Evolutionary conservation across 53 echinoderm and acorn worm genomes (phyloP).

Genomic region (Mesocentrotus franciscanus): DNA sequence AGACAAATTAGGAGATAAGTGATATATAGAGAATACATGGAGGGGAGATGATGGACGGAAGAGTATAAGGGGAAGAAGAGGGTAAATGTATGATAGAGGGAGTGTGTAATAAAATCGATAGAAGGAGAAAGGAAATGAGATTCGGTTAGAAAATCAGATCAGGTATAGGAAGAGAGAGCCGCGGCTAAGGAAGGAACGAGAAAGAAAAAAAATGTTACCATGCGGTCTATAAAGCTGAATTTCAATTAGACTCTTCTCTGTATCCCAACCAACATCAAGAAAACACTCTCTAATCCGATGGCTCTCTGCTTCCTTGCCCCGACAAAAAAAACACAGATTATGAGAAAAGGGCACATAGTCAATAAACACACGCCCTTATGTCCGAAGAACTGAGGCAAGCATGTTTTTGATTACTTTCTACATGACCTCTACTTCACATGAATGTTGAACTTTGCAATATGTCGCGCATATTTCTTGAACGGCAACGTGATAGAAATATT

Average conservation of each 20-base stretch:
- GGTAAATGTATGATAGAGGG: too few species aligned
- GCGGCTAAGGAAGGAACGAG: neutral
- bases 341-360: conserved; percentile 1
- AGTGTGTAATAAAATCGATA: too few species aligned
- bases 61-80: too few species aligned
- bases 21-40: too few species aligned
- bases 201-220: neutral
- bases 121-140: neutral
- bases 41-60: too few species aligned
- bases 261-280: neutral
- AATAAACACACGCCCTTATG: conserved; percentile 21
- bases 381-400: neutral
- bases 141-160: too few species aligned
- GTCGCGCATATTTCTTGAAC: neutral
- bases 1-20: neutral
- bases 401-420: conserved; percentile 15
- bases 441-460: conserved; percentile 22
- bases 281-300: neutral
- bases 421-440: neutral
- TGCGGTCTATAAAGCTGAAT: neutral
- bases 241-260: too few species aligned
- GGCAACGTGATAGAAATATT: neutral
- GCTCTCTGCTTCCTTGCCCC: neutral
- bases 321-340: neutral
- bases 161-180: neutral